Base-by-base conservation (phyloP, 2,113 vertebrate genomes). In the Burhinus bistriatus region DNA sequence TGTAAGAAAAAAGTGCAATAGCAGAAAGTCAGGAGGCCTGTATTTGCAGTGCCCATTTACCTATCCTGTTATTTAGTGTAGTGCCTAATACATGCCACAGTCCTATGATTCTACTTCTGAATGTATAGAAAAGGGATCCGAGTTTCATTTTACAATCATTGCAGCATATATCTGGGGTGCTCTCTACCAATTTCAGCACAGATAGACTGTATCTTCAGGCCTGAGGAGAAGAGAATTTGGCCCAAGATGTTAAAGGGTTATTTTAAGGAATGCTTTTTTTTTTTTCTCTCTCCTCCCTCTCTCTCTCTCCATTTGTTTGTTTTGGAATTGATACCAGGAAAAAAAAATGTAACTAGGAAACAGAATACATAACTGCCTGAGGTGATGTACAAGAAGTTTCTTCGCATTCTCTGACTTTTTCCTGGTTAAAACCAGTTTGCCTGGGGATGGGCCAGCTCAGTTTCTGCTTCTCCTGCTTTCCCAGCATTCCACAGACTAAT, bases 351-450 rank as follows among this genome's bases (percentile, higher is more conserved):
- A 96, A 97, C 96, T 81, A 96, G 93, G 97, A 98, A 97, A 97
- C 97, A 96, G 94, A 97, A 97, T 96, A 97, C 95, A 95, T 92
- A 94, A 96, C 55, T 0, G 95, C 97, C 97, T 97, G 91, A 96
- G 96, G 97, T 97, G 96, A 97, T 98, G 94, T 92, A 96, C 96
- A 97, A 94, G 96, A 95, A 94, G 95, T 97, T 97, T 96, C 96
- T 97, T 96, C 69, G 96, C 83, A 80, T 96, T 97, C 95, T 97
- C 96, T 97, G 90, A 93, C 95, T 97, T 97, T 97, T 97, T 98
- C 98, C 98, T 97, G 98, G 97, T 98, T 98, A 97, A 97, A 98
- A 98, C 98, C 98, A 98, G 98, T 98, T 98, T 97, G 97, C 98
- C 98, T 98, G 95, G 97, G 94, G 98, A 98, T 97, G 97, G 97